Base-by-base conservation (phyloP, 2,888 invertebrate genomes). In the Chalcosyrphus nemorum region DNA sequence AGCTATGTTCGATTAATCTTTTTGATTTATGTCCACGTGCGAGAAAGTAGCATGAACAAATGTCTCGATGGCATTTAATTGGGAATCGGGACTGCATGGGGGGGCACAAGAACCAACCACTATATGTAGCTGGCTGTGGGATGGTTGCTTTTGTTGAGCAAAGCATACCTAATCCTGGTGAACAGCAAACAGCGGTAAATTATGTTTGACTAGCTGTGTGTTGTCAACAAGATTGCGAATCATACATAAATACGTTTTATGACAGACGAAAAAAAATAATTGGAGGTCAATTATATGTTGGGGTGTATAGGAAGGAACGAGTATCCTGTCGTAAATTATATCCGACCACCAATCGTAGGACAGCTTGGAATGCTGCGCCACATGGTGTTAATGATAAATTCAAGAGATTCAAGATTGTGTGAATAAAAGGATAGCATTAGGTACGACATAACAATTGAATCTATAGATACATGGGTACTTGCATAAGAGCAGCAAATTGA, bases 1-100 rank as follows among this genome's bases (percentile, higher is more conserved):
- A 90, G 89, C 90, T 90, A 90, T 90, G 90, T 90, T 90, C 90
- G 90, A 90, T 90, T 90, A 90, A 90, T 90, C 90, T 90, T 89
- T 88, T 89, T 90, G 90, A 90, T 90, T 90, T 90, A 90, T 90
- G 88, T 89, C 89, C 89, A 90, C 88, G 89, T 89, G 89, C 88
- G 88, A 87, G 87, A 86, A 86, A 82, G 87, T 86, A 88, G 86
- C 88, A 88, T 88, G 88, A 90, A 90, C 90, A 90, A 90, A 90
- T 90, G 90, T 90, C 89, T 88, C 82, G 85, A 85, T 88, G 87
- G 87, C 88, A 82, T 86, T 87, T 87, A 87, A 87, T 87, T 87
- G 87, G 84, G 85, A 81, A 80, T 85, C 81, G 76, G 71, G 85
- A 76, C 77, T 78, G 78, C 86, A 82, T 82, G 81, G 77, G 81